These are phyloP conservation scores for Steinernema hermaphroditum DNA, from an alignment of 2,888 invertebrate species.

Conservation along the genomic window DNA sequence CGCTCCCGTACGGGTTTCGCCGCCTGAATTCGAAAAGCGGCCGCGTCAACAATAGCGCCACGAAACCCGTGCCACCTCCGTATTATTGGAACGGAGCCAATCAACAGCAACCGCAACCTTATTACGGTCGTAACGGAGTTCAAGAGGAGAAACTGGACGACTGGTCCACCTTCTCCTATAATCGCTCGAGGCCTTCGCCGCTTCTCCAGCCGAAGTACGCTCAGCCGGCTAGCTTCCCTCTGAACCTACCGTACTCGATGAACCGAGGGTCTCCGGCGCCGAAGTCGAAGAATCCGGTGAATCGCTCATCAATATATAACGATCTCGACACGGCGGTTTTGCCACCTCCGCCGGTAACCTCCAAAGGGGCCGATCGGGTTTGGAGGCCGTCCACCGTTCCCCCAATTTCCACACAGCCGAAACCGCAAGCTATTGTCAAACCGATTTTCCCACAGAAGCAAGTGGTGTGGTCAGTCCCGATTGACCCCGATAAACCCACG, in stretches of 20 bases:
- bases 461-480: slow-evolving; percentile 19
- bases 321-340: slow-evolving; percentile 14
- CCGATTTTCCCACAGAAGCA: slow-evolving; percentile 25
- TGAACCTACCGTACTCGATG: slow-evolving; percentile 14
- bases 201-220: slow-evolving; percentile 10
- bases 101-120: background rate
- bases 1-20: slow-evolving; percentile 14
- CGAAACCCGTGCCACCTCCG: background rate
- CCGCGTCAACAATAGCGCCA: background rate
- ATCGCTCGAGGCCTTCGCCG: slow-evolving; percentile 16
- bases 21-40: slow-evolving; percentile 19
- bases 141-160: slow-evolving; percentile 27
- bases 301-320: slow-evolving; percentile 23
- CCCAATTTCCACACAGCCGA: background rate
- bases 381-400: background rate
- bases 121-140: slow-evolving; percentile 20
- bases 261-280: background rate
- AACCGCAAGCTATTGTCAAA: slow-evolving; percentile 19
- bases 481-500: slow-evolving; percentile 6
- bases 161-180: slow-evolving; percentile 23
- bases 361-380: background rate
- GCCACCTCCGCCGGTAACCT: slow-evolving; percentile 1
- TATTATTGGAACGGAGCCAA: background rate
- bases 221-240: slow-evolving; percentile 18
- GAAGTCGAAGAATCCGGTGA: background rate